Evolutionary conservation across 2,797 vertebrate species (phyloP).

Genomic region (Melanotaenia pygmaea): DNA sequence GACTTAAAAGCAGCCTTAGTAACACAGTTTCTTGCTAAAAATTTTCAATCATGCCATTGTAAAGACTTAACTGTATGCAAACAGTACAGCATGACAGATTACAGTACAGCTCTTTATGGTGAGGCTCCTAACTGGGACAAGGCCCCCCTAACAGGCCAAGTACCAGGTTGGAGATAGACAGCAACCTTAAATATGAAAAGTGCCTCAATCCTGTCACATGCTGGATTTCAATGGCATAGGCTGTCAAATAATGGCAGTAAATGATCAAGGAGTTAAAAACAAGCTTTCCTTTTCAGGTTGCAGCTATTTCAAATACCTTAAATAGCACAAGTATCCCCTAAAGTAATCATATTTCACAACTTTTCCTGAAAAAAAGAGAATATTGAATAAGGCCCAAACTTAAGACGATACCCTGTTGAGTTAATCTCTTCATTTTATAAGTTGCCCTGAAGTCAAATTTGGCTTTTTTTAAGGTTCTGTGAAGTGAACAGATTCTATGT

Average conservation of each 20-base stretch:
- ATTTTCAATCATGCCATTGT: slow-evolving; percentile 61
- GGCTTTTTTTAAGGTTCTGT: slow-evolving; percentile 35
- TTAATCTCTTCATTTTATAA: slow-evolving; percentile 43
- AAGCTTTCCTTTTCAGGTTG: slow-evolving; percentile 42
- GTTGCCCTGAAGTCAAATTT: slow-evolving; percentile 62
- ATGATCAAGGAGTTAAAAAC: slow-evolving; percentile 37
- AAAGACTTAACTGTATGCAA: slow-evolving; percentile 56
- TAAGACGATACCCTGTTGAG: slow-evolving; percentile 35
- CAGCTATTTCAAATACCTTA: slow-evolving; percentile 36
- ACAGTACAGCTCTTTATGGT: slow-evolving; percentile 46
- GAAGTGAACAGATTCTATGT: slow-evolving; percentile 41
- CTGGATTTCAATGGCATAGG: slow-evolving; percentile 72
- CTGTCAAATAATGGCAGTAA: slow-evolving; percentile 56
- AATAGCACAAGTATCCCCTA: slow-evolving; percentile 45
- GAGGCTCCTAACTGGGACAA: slow-evolving; percentile 33
- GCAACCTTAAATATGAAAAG: slow-evolving; percentile 34
- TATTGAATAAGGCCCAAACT: slow-evolving; percentile 45
- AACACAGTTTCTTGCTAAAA: slow-evolving; percentile 38
- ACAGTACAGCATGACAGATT: slow-evolving; percentile 56
- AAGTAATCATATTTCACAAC: slow-evolving; percentile 20
- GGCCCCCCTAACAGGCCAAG: slow-evolving; percentile 18
- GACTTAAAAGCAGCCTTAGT: slow-evolving; percentile 46
- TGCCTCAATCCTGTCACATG: slow-evolving; percentile 66
- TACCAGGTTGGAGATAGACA: slow-evolving; percentile 34
- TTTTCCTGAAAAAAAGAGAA: slow-evolving; percentile 48